Conservation (phyloP, 2,113 vertebrate genomes). For the Scatophagus argus region DNA sequence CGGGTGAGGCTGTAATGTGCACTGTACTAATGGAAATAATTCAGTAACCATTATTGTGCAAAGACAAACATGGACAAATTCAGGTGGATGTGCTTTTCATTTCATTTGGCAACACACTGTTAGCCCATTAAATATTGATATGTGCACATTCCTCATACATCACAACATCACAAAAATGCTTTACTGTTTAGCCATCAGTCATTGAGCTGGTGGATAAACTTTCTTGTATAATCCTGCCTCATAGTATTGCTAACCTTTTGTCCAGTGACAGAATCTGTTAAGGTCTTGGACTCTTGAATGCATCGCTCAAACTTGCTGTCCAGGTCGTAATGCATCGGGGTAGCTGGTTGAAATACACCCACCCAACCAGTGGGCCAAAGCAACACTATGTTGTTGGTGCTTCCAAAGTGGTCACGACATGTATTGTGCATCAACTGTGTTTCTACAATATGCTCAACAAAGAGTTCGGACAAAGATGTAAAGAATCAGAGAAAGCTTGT, state of each 20-base stretch:
- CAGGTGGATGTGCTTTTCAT: conserved; percentile 29
- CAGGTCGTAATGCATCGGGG: background rate
- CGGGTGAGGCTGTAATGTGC: conserved; percentile 15
- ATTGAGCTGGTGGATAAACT: background rate
- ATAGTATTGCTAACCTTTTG: background rate
- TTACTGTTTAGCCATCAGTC: background rate
- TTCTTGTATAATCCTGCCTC: background rate
- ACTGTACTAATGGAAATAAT: conserved; percentile 30
- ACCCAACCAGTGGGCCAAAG: background rate
- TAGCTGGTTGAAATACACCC: background rate
- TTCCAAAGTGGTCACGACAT: background rate
- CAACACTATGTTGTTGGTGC: too few species aligned
- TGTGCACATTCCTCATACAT: background rate
- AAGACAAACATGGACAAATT: conserved; percentile 24
- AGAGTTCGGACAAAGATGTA: background rate
- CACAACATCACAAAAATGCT: background rate
- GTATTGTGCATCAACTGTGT: background rate
- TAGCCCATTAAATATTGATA: background rate
- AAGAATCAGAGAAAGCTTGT: too few species aligned
- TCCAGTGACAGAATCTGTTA: background rate
- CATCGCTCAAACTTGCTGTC: background rate
- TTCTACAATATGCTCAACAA: background rate
- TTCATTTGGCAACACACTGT: background rate
- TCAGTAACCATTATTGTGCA: background rate
- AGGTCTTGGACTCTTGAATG: background rate